A percentile compares a stretch with the other conserved stretches of the same genome.
Evolutionary conservation across 2,113 vertebrate species (phyloP).

Genomic region (Bos indicus): DNA sequence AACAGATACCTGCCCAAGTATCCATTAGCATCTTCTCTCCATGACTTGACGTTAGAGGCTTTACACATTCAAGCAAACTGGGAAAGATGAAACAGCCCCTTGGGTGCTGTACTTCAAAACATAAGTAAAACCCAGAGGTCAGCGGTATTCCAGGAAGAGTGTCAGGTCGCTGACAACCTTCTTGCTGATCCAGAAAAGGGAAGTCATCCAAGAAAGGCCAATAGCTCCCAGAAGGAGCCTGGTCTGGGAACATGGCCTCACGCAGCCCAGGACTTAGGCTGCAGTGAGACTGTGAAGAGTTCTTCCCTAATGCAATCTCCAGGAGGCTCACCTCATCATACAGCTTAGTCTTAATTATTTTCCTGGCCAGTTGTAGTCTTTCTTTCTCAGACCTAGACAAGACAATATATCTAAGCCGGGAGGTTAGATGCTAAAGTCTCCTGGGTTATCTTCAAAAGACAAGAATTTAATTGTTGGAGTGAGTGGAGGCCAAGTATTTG

Average conservation of each 20-base stretch:
- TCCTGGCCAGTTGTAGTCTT: background rate
- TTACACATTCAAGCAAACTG: background rate
- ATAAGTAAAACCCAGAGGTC: background rate
- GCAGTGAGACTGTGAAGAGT: background rate
- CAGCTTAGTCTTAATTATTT: background rate
- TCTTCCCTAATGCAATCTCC: background rate
- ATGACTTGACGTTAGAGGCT: background rate
- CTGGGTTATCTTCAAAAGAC: background rate
- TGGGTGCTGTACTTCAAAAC: background rate
- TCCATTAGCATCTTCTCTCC: background rate
- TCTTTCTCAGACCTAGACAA: background rate
- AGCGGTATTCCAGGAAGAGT: background rate
- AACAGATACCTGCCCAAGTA: background rate
- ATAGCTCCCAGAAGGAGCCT: background rate
- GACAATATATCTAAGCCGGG: background rate
- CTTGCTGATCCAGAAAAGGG: background rate
- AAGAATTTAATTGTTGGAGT: background rate
- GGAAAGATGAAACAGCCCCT: background rate
- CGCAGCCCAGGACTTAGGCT: rapidly evolving
- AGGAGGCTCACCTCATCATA: background rate
- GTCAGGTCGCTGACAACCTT: background rate
- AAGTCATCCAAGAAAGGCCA: background rate
- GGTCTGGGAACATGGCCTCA: background rate
- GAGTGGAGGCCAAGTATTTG: background rate
- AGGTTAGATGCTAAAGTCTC: background rate